phyloP scores from a whole-genome alignment of 23 tunicate genomes.

The Ascidia mentula region DNA sequence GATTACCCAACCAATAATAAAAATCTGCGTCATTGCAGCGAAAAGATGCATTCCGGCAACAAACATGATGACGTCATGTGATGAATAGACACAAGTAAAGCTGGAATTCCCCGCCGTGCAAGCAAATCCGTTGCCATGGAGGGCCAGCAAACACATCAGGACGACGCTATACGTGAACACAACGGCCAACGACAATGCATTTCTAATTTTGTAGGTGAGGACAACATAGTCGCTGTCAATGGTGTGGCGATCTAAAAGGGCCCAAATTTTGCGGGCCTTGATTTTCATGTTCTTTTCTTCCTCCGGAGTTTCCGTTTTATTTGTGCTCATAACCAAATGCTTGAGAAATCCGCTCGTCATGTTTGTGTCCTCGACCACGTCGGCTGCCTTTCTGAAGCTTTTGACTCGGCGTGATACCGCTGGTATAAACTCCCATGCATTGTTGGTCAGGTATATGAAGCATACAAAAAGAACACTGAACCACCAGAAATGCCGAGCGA shows the following conservation, averaged over 20 bases:
- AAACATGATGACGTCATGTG: slow-evolving; percentile 1
- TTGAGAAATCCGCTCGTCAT: background rate
- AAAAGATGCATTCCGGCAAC: background rate
- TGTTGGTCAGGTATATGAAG: background rate
- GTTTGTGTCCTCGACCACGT: background rate
- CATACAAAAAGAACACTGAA: background rate
- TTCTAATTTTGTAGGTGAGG: background rate
- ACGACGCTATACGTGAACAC: background rate
- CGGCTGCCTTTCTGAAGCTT: background rate
- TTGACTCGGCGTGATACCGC: background rate
- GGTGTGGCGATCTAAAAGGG: background rate
- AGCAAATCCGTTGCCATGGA: background rate
- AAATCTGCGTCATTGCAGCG: background rate
- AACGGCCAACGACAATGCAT: background rate
- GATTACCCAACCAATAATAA: background rate
- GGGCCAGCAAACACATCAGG: background rate
- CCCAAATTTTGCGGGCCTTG: background rate
- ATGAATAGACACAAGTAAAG: background rate
- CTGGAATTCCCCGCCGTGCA: background rate
- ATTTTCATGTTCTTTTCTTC: background rate
- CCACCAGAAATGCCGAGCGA: background rate
- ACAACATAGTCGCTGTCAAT: background rate
- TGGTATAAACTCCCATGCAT: background rate
- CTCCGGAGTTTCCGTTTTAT: background rate
- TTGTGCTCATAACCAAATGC: background rate